Base-by-base conservation (phyloP, 2,113 vertebrate species). In the Hippocampus barbouri region DNA sequence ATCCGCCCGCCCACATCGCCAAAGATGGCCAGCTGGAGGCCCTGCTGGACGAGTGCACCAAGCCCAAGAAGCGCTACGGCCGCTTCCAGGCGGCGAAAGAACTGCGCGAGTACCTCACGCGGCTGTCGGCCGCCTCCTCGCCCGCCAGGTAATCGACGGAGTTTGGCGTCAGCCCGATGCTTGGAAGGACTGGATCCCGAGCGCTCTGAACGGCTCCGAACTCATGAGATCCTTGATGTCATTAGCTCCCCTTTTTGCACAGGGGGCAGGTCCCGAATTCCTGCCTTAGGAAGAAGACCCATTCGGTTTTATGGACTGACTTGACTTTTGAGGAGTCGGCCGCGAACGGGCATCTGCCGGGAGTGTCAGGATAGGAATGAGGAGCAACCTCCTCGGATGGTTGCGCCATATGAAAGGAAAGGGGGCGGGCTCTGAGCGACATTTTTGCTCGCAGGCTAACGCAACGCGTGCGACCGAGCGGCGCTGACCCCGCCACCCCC, bases 21-120 rank as follows among this genome's bases (percentile, higher is more conserved):
- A 94, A 94, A 94, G 96, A 95, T 0, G 96, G 97, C 76, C 96
- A 91, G 16, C 95, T 99, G 0, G 93, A 94, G 75, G 92, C 94
- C 85, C 92, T 99, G 92, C 87, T 99, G 86, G 95, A 98, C 70
- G 96, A 98, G 91, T 99, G 97, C 89, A 94, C 96, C 91, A 94
- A 92, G 87, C 97, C 97, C 89, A 96, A 96, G 93, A 96, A 93
- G 83, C 92, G 90, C 68, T 97, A 93, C 0, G 96, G 96, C 14
- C 93, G 97, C 70, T 98, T 97, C 89, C 96, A 96, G 75, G 96
- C 97, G 0, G 94, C 97, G 8, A 97, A 93, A 83, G 97, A 98
- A 66, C 93, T 98, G 80, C 94, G 95, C 1, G 95, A 97, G 62
- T 97, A 96, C 86, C 94, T 99, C 73, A 95, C 95, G 83, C 95